Conservation (phyloP, 37 sponge, comb jelly and placozoan genomes). For the Ianthella basta region DNA sequence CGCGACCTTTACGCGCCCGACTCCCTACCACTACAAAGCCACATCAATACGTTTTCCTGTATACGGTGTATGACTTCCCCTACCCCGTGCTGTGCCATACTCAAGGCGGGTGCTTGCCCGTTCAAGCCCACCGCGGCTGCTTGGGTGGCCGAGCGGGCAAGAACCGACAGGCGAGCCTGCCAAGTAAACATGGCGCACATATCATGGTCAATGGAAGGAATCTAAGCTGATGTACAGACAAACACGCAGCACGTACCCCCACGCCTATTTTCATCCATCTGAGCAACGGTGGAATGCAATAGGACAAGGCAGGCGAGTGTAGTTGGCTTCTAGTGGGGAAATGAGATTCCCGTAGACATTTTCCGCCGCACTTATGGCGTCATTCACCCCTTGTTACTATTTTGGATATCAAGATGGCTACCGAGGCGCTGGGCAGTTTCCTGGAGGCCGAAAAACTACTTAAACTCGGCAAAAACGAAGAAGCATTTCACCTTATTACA, state of each 20-base stretch:
- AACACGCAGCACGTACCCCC: slow-evolving; percentile 14
- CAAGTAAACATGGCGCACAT: too few species aligned
- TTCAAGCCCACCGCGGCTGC: too few species aligned
- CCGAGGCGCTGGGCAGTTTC: neutral
- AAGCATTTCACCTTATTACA: slow-evolving; percentile 16
- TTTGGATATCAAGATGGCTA: slow-evolving; percentile 8
- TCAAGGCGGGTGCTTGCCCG: too few species aligned
- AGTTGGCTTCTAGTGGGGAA: slow-evolving; percentile 15
- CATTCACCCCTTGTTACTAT: neutral
- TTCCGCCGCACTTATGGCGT: neutral
- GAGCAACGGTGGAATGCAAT: slow-evolving; percentile 19
- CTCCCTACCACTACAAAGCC: too few species aligned
- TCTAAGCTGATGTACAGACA: too few species aligned
- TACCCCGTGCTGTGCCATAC: too few species aligned
- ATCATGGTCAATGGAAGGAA: too few species aligned
- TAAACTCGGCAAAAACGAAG: neutral
- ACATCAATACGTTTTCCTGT: too few species aligned
- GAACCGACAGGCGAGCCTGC: too few species aligned
- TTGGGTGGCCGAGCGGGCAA: too few species aligned
- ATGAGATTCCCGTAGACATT: neutral
- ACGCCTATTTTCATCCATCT: slow-evolving; percentile 24
- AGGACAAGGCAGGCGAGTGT: neutral
- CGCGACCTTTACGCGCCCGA: too few species aligned
- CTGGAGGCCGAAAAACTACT: neutral
- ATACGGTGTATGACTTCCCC: too few species aligned